These are phyloP conservation scores for Microchirus variegatus DNA, from an alignment of 2,797 vertebrate genomes.

Conservation along the genomic window DNA sequence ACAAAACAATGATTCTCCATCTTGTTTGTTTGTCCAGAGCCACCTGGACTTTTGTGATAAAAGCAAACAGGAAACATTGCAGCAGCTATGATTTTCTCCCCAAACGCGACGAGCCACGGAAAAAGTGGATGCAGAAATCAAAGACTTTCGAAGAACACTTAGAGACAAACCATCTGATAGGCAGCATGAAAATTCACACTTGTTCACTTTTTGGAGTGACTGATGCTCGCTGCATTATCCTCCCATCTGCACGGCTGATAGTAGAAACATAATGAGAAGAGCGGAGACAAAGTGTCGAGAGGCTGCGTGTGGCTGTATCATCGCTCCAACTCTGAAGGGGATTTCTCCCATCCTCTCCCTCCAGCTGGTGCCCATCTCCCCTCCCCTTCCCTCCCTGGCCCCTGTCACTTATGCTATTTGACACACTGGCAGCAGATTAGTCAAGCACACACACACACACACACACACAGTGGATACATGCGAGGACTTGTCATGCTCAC, in stretches of 20 bases:
- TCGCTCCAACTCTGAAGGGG: constrained; percentile 67
- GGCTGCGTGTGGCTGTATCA: constrained; percentile 43
- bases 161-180: constrained; percentile 45
- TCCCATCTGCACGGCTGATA: constrained; percentile 60
- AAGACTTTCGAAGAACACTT: constrained; percentile 43
- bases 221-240: constrained; percentile 51
- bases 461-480: constrained; percentile 14
- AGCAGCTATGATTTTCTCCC: constrained; percentile 15
- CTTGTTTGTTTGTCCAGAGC: constrained; percentile 15
- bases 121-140: constrained; percentile 33
- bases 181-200: constrained; percentile 42
- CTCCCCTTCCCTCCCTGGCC: constrained; percentile 43
- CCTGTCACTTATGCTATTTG: constrained; percentile 45
- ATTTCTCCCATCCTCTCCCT: constrained; percentile 52
- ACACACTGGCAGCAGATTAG: constrained; percentile 32
- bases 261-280: constrained; percentile 54
- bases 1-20: constrained; percentile 18
- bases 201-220: constrained; percentile 44
- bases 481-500: not conserved
- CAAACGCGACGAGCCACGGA: constrained; percentile 2
- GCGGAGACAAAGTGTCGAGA: constrained; percentile 62
- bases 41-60: constrained; percentile 47
- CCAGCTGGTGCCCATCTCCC: constrained; percentile 54
- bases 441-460: constrained; percentile 12
- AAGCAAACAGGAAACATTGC: constrained; percentile 20